These are phyloP conservation scores for Galagoides demidoff DNA, from an alignment of 2,797 vertebrate species.

Conservation along the genomic window DNA sequence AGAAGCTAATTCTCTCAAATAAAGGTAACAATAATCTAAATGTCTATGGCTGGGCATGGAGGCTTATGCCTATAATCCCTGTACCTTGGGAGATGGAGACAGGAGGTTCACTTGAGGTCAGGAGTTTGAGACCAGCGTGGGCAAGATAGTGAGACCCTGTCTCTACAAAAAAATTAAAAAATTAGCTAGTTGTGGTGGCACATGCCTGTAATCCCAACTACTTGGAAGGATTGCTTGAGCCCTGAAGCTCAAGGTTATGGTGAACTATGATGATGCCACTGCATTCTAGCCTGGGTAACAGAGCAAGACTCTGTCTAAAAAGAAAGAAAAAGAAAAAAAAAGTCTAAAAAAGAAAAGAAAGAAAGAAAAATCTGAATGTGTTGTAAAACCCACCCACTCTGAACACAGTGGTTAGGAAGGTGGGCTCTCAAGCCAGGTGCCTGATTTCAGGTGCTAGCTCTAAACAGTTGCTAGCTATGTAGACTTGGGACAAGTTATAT, in stretches of 20 bases:
- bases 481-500: background rate
- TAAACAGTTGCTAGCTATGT: background rate
- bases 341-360: too few relatives aligned
- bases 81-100: background rate
- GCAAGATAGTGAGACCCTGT: background rate
- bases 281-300: background rate
- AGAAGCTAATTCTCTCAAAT: background rate
- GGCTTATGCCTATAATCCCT: background rate
- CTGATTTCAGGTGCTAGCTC: accelerated
- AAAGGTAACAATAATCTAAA: background rate
- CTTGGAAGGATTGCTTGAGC: background rate
- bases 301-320: background rate
- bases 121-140: background rate
- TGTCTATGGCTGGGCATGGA: background rate
- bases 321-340: background rate
- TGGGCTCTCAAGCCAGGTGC: accelerated
- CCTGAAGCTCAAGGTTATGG: background rate
- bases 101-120: background rate
- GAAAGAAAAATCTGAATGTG: background rate
- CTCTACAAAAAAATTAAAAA: background rate
- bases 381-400: too few relatives aligned
- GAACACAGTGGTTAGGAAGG: too few relatives aligned
- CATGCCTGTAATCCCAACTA: background rate
- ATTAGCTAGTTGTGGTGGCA: background rate
- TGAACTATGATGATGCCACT: background rate